Conservation (phyloP, 2,888 invertebrate genomes). For the Miltochrista miniata region DNA sequence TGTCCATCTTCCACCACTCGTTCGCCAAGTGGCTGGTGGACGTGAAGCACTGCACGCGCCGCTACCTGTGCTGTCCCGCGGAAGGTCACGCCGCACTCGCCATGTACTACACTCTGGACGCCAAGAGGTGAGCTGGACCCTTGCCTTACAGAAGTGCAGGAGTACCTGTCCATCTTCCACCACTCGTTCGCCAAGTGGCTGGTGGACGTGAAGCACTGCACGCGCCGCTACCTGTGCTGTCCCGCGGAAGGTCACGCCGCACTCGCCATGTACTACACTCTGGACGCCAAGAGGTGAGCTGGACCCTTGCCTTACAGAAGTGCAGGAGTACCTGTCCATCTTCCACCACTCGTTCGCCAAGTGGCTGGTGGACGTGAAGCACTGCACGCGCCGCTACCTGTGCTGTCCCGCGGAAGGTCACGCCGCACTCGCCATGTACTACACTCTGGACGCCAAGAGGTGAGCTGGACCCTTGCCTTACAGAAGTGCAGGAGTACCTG, state of each 20-base stretch:
- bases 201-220: slow-evolving; percentile 98
- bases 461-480: no score
- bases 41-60: slow-evolving; percentile 98
- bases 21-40: slow-evolving; percentile 98
- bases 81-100: slow-evolving; percentile 95
- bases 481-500: slow-evolving; percentile 84
- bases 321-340: slow-evolving; percentile 86
- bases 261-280: slow-evolving; percentile 92
- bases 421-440: slow-evolving; percentile 93
- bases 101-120: slow-evolving; percentile 90
- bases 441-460: slow-evolving; percentile 87
- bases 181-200: slow-evolving; percentile 98
- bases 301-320: no score
- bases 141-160: no score
- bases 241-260: slow-evolving; percentile 94
- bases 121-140: slow-evolving; percentile 79
- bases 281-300: slow-evolving; percentile 84
- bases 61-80: slow-evolving; percentile 93
- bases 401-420: slow-evolving; percentile 95
- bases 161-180: slow-evolving; percentile 91
- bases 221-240: slow-evolving; percentile 95
- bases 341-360: slow-evolving; percentile 98
- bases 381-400: slow-evolving; percentile 97
- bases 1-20: slow-evolving; percentile 95
- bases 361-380: slow-evolving; percentile 98